Evolutionary conservation across 2,113 vertebrate genomes (phyloP).

Genomic region (Caranx melampygus): DNA sequence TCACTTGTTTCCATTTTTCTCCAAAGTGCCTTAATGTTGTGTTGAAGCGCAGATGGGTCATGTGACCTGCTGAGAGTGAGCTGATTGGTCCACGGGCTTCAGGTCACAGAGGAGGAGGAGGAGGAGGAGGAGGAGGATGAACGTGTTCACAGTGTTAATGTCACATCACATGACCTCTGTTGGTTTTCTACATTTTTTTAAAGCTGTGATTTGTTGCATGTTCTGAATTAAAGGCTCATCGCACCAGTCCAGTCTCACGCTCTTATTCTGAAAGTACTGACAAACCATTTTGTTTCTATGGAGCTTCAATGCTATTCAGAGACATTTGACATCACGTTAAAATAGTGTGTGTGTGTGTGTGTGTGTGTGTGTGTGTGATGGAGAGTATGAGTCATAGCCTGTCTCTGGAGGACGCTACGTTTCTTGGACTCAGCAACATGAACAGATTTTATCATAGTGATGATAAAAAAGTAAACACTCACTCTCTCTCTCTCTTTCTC

Average conservation of each 20-base stretch:
- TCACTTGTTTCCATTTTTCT: constrained; percentile 12
- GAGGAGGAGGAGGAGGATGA: neutral
- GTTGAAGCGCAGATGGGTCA: constrained; percentile 3
- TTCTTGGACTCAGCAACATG: neutral
- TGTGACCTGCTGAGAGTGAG: neutral
- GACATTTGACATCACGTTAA: too few relatives aligned
- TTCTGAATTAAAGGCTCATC: constrained; percentile 66
- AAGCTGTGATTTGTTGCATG: constrained; percentile 65
- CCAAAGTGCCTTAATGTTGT: constrained; percentile 71
- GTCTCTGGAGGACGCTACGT: neutral
- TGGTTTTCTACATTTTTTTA: constrained; percentile 52
- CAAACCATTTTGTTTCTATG: too few relatives aligned
- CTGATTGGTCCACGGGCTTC: neutral
- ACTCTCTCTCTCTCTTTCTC: too few relatives aligned
- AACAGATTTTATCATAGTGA: neutral
- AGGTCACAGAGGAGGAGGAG: neutral
- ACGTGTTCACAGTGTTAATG: constrained; percentile 26
- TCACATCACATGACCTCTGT: constrained; percentile 46
- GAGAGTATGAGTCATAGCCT: constrained; percentile 22
- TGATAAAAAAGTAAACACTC: neutral
- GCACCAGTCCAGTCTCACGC: constrained; percentile 17
- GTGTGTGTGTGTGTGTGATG: constrained; percentile 21
- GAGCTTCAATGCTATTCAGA: too few relatives aligned
- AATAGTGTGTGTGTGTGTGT: neutral
- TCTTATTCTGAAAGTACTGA: too few relatives aligned